A percentile compares a stretch with the other conserved stretches of the same genome.
Conservation (phyloP, 1,140 invertebrate genomes). For the Schlechtendalia chinensis region DNA sequence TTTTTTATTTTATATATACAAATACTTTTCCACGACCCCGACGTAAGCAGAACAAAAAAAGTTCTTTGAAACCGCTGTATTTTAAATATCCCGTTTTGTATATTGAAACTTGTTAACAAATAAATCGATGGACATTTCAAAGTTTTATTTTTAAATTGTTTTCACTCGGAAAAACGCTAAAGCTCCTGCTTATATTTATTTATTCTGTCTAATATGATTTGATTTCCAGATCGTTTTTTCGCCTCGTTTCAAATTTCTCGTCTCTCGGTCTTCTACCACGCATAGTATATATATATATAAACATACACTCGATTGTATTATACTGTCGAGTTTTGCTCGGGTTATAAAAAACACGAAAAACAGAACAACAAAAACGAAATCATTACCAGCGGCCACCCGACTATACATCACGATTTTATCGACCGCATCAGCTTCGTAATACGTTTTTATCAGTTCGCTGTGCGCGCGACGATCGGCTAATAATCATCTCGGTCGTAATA, state of each 20-base stretch:
- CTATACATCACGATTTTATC: too few relatives aligned
- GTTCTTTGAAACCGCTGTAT: background rate
- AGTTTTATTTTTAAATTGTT: conserved; percentile 2
- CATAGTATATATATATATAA: too few relatives aligned
- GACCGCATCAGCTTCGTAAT: too few relatives aligned
- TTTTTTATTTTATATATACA: too few relatives aligned
- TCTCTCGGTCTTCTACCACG: background rate
- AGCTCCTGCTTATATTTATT: background rate
- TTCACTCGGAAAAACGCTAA: too few relatives aligned
- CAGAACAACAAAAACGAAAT: too few relatives aligned
- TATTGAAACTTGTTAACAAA: conserved; percentile 10
- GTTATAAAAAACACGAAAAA: too few relatives aligned
- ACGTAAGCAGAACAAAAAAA: background rate
- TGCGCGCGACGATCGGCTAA: too few relatives aligned
- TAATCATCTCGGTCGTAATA: too few relatives aligned
- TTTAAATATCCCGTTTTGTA: background rate
- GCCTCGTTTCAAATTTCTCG: background rate
- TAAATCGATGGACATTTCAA: background rate
- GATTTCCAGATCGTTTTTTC: background rate
- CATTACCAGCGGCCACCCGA: too few relatives aligned
- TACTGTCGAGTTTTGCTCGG: background rate
- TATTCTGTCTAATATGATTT: background rate
- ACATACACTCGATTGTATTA: background rate
- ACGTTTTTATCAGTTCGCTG: too few relatives aligned
- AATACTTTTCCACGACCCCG: background rate